Base-by-base conservation (phyloP, 2,113 vertebrate species). In the Meleagris gallopavo region DNA sequence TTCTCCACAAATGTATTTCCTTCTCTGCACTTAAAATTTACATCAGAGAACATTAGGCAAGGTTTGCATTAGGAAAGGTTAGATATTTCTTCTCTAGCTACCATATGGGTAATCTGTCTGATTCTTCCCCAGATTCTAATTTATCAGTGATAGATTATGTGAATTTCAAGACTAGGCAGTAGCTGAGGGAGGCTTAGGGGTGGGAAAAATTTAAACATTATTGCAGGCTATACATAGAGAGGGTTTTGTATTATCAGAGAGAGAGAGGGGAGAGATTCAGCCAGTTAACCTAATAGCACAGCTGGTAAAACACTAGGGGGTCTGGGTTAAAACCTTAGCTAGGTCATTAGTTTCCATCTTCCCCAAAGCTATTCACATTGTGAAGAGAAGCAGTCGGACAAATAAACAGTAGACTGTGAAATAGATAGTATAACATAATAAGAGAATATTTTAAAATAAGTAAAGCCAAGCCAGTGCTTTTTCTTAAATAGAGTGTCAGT, bases 271-370 rank as follows among this genome's bases (percentile, higher is more conserved):
- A 86, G 78, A 86, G 16, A 61, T 73, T 92, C 92, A 96, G 96
- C 95, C 95, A 81, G 95, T 96, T 97, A 97, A 93, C 96, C 94
- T 96, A 95, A 93, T 84, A 89, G 96, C 97, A 91, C 97, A 98
- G 97, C 98, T 96, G 97, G 95, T 95, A 70, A 92, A 96, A 88
- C 90, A 29, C 93, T 75, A 25, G 93, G 97, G 93, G 88, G 77
- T 96, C 94, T 72, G 92, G 94, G 97, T 79, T 95, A 95, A 96
- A 97, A 94, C 96, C 96, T 83, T 77, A 81, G 96, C 89, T 57
- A 81, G 93, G 94, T 96, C 97, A 94, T 98, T 97, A 96, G 95
- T 97, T 98, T 95, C 95, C 94, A 83, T 96, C 96, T 97, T 97
- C 89, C 96, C 96, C 83, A 84, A 89, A 97, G 97, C 96, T 95